Conservation (phyloP, 2,797 vertebrate species). For the Hipposideros larvatus region DNA sequence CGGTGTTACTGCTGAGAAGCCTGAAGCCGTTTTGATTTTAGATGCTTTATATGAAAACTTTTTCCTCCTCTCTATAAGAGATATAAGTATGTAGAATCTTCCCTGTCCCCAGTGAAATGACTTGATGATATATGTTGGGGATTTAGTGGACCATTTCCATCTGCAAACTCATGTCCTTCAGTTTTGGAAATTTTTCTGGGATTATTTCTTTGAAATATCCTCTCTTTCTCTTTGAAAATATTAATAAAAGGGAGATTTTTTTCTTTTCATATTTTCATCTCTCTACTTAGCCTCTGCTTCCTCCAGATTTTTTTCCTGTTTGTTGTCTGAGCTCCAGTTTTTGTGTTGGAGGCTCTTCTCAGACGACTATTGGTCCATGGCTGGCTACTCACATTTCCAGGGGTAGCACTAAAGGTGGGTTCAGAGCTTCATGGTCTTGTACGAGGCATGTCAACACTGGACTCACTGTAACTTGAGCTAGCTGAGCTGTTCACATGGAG, state of each 20-base stretch:
- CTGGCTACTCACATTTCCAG: background rate
- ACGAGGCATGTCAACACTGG: background rate
- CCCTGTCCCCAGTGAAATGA: background rate
- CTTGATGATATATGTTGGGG: background rate
- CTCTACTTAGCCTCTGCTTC: background rate
- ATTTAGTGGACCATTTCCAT: background rate
- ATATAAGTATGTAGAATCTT: background rate
- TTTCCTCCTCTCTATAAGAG: background rate
- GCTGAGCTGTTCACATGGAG: background rate
- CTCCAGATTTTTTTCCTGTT: background rate
- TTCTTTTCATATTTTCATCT: background rate
- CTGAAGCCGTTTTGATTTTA: background rate
- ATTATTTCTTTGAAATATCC: background rate
- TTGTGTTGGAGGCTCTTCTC: background rate
- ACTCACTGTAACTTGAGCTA: background rate
- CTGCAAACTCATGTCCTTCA: background rate
- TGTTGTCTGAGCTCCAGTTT: background rate
- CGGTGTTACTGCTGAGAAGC: background rate
- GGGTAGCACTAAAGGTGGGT: background rate
- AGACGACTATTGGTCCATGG: background rate
- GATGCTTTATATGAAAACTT: background rate
- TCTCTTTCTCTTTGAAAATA: slow-evolving; percentile 16
- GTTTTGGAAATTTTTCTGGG: background rate
- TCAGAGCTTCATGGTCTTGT: background rate
- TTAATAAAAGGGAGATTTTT: background rate